A percentile compares a stretch with the other conserved stretches of the same genome.
Evolutionary conservation across 2,113 vertebrate species (phyloP).

Genomic region (Poeciliopsis occidentalis): DNA sequence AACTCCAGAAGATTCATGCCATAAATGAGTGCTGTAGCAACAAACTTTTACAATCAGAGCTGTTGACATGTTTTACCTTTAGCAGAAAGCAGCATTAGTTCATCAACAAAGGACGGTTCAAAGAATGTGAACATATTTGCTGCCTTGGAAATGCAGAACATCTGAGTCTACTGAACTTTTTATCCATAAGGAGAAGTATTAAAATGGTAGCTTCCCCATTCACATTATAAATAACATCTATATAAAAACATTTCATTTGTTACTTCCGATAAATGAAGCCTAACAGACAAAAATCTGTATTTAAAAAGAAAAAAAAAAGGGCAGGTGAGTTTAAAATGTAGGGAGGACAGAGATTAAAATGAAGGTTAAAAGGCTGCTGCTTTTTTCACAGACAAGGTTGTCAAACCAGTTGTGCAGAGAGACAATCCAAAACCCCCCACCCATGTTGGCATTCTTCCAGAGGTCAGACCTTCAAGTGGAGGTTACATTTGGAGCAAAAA

Average conservation of each 20-base stretch:
- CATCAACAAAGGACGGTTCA: constrained; percentile 3
- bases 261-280: constrained; percentile 16
- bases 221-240: neutral
- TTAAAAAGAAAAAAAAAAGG: constrained; percentile 25
- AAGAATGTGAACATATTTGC: neutral
- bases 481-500: constrained; percentile 61
- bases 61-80: constrained; percentile 18
- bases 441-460: constrained; percentile 69
- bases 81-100: neutral
- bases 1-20: neutral
- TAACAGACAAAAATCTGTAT: constrained; percentile 13
- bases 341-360: constrained; percentile 70
- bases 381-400: constrained; percentile 54
- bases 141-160: constrained; percentile 25
- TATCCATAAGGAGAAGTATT: neutral
- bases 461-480: constrained; percentile 61
- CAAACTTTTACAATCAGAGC: constrained; percentile 11
- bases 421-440: constrained; percentile 48
- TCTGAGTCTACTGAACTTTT: neutral
- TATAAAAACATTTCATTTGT: neutral
- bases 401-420: constrained; percentile 66
- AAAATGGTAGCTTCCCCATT: neutral
- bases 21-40: neutral
- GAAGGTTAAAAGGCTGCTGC: constrained; percentile 60
- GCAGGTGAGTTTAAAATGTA: constrained; percentile 43